A percentile compares a stretch with the other conserved stretches of the same genome.
phyloP scores from a whole-genome alignment of 2,797 vertebrate genomes.

The Onychomys torridus region DNA sequence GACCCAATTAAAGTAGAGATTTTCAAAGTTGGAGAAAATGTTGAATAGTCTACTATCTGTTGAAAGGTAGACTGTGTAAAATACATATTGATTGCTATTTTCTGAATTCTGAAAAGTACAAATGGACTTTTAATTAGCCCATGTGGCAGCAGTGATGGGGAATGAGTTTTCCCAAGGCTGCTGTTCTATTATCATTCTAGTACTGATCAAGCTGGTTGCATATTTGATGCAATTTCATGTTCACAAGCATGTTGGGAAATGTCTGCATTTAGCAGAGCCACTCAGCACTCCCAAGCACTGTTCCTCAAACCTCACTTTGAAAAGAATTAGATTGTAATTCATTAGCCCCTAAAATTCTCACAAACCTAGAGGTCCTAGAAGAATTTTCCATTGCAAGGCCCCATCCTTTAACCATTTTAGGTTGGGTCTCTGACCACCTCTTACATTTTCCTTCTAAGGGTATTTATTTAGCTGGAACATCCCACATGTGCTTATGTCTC shows the following conservation, averaged over 20 bases:
- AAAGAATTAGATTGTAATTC: background rate
- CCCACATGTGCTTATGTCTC: constrained; percentile 66
- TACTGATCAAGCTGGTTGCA: constrained; percentile 28
- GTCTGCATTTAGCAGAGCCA: background rate
- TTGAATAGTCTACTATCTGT: constrained; percentile 18
- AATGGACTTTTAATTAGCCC: constrained; percentile 28
- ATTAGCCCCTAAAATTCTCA: background rate
- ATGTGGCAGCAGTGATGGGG: background rate
- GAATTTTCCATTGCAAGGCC: background rate
- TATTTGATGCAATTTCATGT: background rate
- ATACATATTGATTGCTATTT: constrained; percentile 12
- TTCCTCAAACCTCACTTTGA: constrained; percentile 38
- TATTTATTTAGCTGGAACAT: constrained; percentile 52
- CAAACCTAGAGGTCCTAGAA: background rate
- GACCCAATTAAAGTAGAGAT: background rate
- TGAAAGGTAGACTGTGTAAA: constrained; percentile 36
- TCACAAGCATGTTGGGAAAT: constrained; percentile 19
- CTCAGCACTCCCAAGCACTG: background rate
- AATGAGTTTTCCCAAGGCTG: background rate
- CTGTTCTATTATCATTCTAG: background rate
- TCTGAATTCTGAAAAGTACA: constrained; percentile 47
- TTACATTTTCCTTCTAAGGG: constrained; percentile 47
- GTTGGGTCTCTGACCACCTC: background rate
- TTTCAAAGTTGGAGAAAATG: constrained; percentile 11
- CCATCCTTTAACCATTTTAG: constrained; percentile 3